These are phyloP conservation scores for Malaclemys terrapin DNA, from an alignment of 2,113 vertebrate genomes.

Conservation along the genomic window DNA sequence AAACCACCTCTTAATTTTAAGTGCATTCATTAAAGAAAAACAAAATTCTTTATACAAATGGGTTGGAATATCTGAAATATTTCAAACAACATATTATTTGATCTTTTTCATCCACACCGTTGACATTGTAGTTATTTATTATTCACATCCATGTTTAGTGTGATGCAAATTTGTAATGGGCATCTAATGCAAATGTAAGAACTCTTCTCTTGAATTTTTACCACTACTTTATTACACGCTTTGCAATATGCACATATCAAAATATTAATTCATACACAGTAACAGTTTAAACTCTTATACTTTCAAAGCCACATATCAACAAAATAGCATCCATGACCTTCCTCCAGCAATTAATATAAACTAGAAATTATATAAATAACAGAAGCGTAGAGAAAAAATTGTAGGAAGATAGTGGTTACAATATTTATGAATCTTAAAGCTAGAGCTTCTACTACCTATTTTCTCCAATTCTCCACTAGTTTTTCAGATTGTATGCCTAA, in stretches of 20 bases:
- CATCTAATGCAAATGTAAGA: not conserved
- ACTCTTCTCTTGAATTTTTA: not conserved
- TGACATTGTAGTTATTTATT: not conserved
- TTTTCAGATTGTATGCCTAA: not conserved
- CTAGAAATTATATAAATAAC: not conserved
- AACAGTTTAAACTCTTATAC: not conserved
- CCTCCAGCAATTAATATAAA: not conserved
- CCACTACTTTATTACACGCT: not conserved
- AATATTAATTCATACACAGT: not conserved
- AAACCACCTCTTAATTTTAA: not conserved
- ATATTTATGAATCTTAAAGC: not conserved
- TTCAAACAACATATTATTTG: not conserved
- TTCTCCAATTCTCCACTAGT: not conserved
- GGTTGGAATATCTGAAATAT: not conserved
- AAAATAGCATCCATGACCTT: not conserved
- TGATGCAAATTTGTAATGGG: not conserved
- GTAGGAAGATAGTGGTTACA: not conserved
- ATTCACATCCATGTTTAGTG: not conserved
- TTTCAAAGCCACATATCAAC: not conserved
- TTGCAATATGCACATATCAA: not conserved
- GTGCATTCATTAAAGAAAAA: not conserved
- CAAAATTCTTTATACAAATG: not conserved
- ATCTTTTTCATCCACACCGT: not conserved
- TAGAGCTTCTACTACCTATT: not conserved
- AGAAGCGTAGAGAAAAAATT: accelerated